Base-by-base conservation (phyloP, 2,888 invertebrate genomes). In the Rhagonycha fulva region DNA sequence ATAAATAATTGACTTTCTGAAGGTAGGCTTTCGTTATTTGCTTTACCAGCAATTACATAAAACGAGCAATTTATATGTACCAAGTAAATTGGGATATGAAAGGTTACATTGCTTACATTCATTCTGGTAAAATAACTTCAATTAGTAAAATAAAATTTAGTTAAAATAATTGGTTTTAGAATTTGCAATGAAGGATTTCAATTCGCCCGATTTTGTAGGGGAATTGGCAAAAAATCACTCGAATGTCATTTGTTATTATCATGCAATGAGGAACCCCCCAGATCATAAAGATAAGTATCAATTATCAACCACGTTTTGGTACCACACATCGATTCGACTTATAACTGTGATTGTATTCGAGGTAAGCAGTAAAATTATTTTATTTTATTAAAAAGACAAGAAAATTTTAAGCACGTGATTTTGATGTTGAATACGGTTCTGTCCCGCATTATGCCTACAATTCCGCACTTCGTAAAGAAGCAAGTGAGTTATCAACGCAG, bases 341-440 rank as follows among this genome's bases (percentile, higher is more conserved):
- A 88, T 89, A 2, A 91, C 92, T 84, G 90, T 93, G 28, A 87
- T 92, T 62, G 86, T 91, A 12, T 93, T 92, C 87, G 91, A 92
- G 89, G 92, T 91, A 84, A 83, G 80, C 19, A 69, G 19, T 2
- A 47, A 47, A 47, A 62, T 19, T 14, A 7, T 32, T 19, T 11
- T 62, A 30, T 70, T 47, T 69, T 30, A 24, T 19, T 12, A 62
- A 60, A 0, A 47, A 23, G 62, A 11, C 14, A 32, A 12, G 9
- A n/a, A 24, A 24, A 19, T 62, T 75, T 73, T 12, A 7, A 78
- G 70, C 63, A 73, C 32, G 4, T 73, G 4, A 19, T 72, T 19
- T 28, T 76, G 24, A 11, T 32, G 0, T n/a, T 72, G 3, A 67
- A 69, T 61, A 61, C 72, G 30, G 32, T 71, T 62, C 23, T 78